These are phyloP conservation scores for Microctonus hyperodae DNA, from an alignment of 2,888 invertebrate species.

Conservation along the genomic window DNA sequence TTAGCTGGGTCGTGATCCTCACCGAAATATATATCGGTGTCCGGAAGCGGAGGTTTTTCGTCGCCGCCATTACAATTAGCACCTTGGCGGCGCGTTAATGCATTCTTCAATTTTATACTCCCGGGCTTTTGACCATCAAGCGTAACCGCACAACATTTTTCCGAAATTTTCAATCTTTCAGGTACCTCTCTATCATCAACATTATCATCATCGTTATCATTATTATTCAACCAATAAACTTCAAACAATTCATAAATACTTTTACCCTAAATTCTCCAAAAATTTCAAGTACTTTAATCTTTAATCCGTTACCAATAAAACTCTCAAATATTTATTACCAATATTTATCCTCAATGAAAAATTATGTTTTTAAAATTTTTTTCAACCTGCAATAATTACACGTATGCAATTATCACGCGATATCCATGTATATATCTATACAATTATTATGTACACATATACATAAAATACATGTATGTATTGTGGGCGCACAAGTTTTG, in stretches of 20 bases:
- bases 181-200: neutral
- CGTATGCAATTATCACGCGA: conserved; percentile 29
- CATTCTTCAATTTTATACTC: neutral
- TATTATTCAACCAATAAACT: neutral
- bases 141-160: too few species aligned
- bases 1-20: conserved; percentile 46
- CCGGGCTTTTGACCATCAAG: conserved; percentile 18
- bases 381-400: neutral
- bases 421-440: conserved; percentile 10
- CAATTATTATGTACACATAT: neutral
- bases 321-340: neutral
- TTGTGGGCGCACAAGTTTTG: conserved; percentile 25
- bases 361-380: too few species aligned
- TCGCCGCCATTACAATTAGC: conserved; percentile 53
- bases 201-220: neutral
- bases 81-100: conserved; percentile 51
- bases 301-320: neutral
- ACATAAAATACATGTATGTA: too few species aligned
- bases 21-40: conserved; percentile 42
- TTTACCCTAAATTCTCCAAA: too few species aligned
- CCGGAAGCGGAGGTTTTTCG: conserved; percentile 39
- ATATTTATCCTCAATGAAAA: too few species aligned
- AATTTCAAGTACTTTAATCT: neutral
- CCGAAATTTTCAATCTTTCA: neutral
- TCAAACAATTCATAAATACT: neutral